Evolutionary conservation across 92 coral and sea anemone genomes (phyloP).

Genomic region (Epizoanthus ramosus): DNA sequence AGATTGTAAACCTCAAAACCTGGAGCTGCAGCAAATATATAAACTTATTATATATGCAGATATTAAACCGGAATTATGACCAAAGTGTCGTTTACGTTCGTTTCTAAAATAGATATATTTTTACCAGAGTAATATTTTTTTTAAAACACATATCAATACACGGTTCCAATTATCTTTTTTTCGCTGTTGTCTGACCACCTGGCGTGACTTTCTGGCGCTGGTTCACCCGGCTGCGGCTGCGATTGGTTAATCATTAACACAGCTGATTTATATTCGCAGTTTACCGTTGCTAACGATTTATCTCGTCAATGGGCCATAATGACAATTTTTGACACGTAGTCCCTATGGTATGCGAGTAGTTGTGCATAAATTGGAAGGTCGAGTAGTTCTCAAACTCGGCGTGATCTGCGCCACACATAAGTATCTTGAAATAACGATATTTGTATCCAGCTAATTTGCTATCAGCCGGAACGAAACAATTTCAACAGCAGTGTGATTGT

Average conservation of each 20-base stretch:
- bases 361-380: slow-evolving; percentile 26
- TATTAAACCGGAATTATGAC: too few species aligned
- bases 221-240: background rate
- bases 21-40: too few species aligned
- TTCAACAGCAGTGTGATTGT: background rate
- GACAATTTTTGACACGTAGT: slow-evolving; percentile 49
- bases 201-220: slow-evolving; percentile 21
- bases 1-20: too few species aligned
- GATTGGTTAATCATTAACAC: slow-evolving; percentile 43
- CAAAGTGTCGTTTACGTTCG: too few species aligned
- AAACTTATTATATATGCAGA: too few species aligned
- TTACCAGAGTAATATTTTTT: too few species aligned
- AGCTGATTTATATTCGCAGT: slow-evolving; percentile 54
- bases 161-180: too few species aligned
- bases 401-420: slow-evolving; percentile 4
- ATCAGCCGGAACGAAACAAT: slow-evolving; percentile 25
- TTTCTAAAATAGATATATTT: too few species aligned
- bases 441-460: slow-evolving; percentile 6
- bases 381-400: slow-evolving; percentile 3
- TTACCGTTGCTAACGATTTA: slow-evolving; percentile 59
- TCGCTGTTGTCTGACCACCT: background rate
- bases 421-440: background rate
- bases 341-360: slow-evolving; percentile 43
- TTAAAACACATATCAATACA: too few species aligned
- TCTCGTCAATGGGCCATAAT: slow-evolving; percentile 29